Percentiles rank a stretch among this genome's conserved stretches.
These are phyloP conservation scores for Vannuccia rotundouncinata DNA, from an alignment of 2,888 invertebrate genomes.

Conservation along the genomic window DNA sequence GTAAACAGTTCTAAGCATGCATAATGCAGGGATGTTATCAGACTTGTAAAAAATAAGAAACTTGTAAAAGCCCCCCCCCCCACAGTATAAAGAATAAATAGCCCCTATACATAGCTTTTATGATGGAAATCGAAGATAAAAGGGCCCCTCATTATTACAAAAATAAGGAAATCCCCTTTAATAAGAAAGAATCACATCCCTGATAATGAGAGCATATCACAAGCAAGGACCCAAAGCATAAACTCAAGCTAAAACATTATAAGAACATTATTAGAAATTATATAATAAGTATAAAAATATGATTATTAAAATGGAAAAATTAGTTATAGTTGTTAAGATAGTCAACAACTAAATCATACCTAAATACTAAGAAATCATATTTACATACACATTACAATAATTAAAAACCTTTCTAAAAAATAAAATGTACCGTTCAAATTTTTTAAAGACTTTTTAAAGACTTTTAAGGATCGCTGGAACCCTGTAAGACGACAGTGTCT, in stretches of 20 bases:
- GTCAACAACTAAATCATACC: constrained; percentile 7
- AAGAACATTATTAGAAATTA: constrained; percentile 16
- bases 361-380: constrained; percentile 16
- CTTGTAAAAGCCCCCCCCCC: no score
- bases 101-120: no score
- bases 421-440: no score
- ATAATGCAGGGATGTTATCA: no score
- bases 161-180: no score
- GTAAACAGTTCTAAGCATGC: background rate
- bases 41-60: no score
- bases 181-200: no score
- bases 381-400: constrained; percentile 21
- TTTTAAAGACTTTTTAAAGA: background rate
- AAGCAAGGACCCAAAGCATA: constrained; percentile 20
- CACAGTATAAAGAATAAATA: no score
- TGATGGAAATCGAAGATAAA: no score
- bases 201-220: constrained; percentile 18
- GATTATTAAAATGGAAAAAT: constrained; percentile 12
- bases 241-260: constrained; percentile 15
- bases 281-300: constrained; percentile 4
- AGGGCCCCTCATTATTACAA: no score
- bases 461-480: background rate
- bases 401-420: background rate
- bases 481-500: no score
- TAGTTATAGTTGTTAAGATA: constrained; percentile 17